Conservation (phyloP, 2,888 invertebrate species). For the Blomia tropicalis region DNA sequence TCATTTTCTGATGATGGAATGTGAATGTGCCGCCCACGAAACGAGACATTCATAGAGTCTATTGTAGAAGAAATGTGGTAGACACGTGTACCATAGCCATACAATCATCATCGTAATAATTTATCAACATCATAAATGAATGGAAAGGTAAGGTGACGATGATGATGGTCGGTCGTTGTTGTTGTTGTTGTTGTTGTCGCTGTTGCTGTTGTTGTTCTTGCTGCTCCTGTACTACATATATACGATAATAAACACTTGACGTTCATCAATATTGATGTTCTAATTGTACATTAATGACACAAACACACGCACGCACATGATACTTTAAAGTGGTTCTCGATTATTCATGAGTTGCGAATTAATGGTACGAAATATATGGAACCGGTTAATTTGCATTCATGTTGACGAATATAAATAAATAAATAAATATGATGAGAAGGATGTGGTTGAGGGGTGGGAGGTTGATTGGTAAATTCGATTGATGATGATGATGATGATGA, state of each 20-base stretch:
- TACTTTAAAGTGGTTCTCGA: slow-evolving; percentile 7
- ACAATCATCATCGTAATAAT: too few relatives aligned
- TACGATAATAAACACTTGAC: background rate
- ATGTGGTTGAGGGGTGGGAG: background rate
- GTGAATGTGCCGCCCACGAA: too few relatives aligned
- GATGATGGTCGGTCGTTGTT: too few relatives aligned
- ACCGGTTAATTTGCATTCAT: slow-evolving; percentile 8
- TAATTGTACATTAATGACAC: too few relatives aligned
- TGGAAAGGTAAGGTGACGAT: too few relatives aligned
- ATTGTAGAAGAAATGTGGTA: background rate
- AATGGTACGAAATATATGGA: too few relatives aligned
- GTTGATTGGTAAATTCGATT: too few relatives aligned
- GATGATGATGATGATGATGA: too few relatives aligned
- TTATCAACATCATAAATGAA: too few relatives aligned
- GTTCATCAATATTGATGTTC: background rate
- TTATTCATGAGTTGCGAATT: slow-evolving; percentile 2
- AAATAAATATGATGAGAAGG: background rate
- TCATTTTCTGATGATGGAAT: too few relatives aligned
- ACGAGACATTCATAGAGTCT: too few relatives aligned
- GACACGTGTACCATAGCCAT: background rate
- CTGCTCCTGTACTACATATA: background rate
- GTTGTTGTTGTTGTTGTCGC: too few relatives aligned
- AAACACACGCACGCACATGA: background rate
- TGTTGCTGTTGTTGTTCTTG: background rate
- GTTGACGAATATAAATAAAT: slow-evolving; percentile 2